Evolutionary conservation across 2,888 invertebrate species (phyloP), one percentile per base, ranked within the genome.

Genomic region (Caenorhabditis sp.): DNA sequence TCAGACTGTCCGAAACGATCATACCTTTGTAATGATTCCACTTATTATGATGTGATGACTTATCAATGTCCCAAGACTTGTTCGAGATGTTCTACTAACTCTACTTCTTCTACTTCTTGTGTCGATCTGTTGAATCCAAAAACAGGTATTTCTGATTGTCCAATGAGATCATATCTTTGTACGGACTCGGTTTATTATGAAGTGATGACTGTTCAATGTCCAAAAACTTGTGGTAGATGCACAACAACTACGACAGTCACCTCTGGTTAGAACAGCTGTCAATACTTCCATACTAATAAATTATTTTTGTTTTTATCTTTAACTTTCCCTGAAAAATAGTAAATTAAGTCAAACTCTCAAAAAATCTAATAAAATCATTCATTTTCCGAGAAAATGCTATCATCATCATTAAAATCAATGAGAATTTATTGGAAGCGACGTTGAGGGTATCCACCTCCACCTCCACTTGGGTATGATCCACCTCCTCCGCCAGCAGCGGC

Each of bases 181-280:
- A 70, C 61, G 24, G 60, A 69, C 55, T 62, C 67, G 26, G 64
- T 61, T 61, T 76, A 76, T 58, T 76, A 69, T 64, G 50, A 62
- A 14, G 54, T 76, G n/a, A 76, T 76, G 76, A 76, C 76, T 14
- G 49, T 54, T 12, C 76, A 76, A 49, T 76, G 76, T 36, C 76
- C 76, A 51, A 66, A 43, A 43, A 76, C 76, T 0, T 76, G 76
- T 51, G 69, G 69, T n/a, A 60, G 76, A n/a, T 76, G 76, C 54
- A 59, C 62, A 12, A 59, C 62, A 21, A 55, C 54, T 12, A 24
- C 62, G 27, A 12, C 43, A 14, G 3, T 17, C 14, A 17, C 2
- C 2, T 43, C 43, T 10, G 43, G 17, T 43, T 31, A 31, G 10
- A 6, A 31, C 43, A 17, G n/a, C n/a, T 43, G 43, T 43, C 12